Conservation (phyloP, 2,113 vertebrate genomes). For the Anarhynchus alexandrinus region DNA sequence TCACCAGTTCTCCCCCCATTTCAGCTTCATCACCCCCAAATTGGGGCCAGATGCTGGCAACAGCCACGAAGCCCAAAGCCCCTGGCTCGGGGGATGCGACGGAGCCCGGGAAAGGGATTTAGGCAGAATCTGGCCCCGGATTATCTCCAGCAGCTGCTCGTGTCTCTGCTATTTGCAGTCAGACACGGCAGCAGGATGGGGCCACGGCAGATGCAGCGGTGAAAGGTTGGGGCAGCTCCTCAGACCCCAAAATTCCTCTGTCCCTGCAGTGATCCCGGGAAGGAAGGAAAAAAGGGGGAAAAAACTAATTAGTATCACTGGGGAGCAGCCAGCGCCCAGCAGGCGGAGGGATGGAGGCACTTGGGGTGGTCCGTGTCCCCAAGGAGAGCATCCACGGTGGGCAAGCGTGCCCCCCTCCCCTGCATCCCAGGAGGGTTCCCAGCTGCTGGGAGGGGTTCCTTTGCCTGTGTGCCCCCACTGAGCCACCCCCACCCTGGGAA, state of each 20-base stretch:
- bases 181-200: neutral
- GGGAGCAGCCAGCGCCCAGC: neutral
- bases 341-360: neutral
- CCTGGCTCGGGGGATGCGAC: neutral
- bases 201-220: neutral
- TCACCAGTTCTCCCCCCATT: rapidly evolving
- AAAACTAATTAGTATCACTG: neutral
- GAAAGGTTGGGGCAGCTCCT: neutral
- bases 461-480: neutral
- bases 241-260: neutral
- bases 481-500: rapidly evolving
- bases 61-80: rapidly evolving
- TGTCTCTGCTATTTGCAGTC: neutral
- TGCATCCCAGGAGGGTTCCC: neutral
- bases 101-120: neutral
- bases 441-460: neutral
- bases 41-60: neutral
- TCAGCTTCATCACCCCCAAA: neutral
- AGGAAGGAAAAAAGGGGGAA: neutral
- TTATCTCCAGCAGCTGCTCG: neutral
- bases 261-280: rapidly evolving
- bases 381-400: neutral
- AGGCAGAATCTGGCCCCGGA: neutral
- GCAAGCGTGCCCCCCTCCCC: rapidly evolving
- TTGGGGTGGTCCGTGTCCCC: neutral